Percentiles rank a stretch among this genome's conserved stretches.
These are phyloP conservation scores for Selene dorsalis DNA, from an alignment of 2,797 vertebrate genomes.

Conservation along the genomic window DNA sequence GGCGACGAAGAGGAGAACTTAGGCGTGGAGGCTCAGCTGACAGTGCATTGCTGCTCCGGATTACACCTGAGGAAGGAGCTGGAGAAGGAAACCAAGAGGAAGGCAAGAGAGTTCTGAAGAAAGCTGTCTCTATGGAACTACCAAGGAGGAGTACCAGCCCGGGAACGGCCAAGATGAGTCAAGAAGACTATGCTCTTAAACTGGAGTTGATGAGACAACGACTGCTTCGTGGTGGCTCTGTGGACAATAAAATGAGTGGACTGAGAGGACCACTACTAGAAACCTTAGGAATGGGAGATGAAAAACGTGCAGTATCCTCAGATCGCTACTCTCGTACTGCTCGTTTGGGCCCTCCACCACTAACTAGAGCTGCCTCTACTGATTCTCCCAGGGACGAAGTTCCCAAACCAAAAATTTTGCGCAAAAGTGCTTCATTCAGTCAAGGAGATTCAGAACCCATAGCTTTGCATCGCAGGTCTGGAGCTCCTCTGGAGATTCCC, in stretches of 20 bases:
- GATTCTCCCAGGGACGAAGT: slow-evolving; percentile 89
- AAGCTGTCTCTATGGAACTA: slow-evolving; percentile 89
- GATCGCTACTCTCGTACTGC: slow-evolving; percentile 81
- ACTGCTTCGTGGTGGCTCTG: slow-evolving; percentile 88
- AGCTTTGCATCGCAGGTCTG: slow-evolving; percentile 90
- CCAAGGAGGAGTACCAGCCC: slow-evolving; percentile 88
- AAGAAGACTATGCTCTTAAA: slow-evolving; percentile 93
- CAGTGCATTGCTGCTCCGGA: slow-evolving; percentile 90
- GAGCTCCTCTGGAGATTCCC: slow-evolving; percentile 95
- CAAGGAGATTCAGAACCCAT: slow-evolving; percentile 94
- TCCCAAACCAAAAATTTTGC: slow-evolving; percentile 86
- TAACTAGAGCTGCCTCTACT: slow-evolving; percentile 92
- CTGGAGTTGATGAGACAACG: slow-evolving; percentile 95
- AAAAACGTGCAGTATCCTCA: slow-evolving; percentile 78
- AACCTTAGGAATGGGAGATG: slow-evolving; percentile 90
- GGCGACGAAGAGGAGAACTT: slow-evolving; percentile 85
- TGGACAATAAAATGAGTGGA: slow-evolving; percentile 95
- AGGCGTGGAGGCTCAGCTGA: slow-evolving; percentile 94
- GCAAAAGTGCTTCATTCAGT: slow-evolving; percentile 97
- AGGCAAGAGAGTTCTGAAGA: slow-evolving; percentile 87
- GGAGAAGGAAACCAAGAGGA: slow-evolving; percentile 78
- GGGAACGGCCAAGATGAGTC: slow-evolving; percentile 87
- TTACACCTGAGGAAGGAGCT: slow-evolving; percentile 78
- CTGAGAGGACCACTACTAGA: slow-evolving; percentile 95
- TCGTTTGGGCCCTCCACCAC: slow-evolving; percentile 82